Conservation (phyloP, 2,113 vertebrate genomes). For the Pachycephala philippinensis region DNA sequence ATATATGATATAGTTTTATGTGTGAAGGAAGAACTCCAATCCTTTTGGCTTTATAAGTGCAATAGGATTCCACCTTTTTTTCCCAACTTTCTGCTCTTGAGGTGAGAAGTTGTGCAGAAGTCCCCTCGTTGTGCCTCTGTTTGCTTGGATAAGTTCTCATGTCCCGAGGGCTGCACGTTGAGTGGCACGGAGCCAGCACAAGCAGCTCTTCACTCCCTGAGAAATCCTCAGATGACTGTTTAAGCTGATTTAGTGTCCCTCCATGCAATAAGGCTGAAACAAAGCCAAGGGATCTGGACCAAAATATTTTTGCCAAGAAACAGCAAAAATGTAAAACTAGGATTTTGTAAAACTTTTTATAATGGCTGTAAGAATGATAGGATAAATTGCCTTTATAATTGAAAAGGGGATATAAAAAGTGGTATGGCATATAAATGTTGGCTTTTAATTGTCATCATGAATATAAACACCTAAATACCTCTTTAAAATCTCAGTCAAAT, state of each 20-base stretch:
- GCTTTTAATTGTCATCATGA: slow-evolving; percentile 20
- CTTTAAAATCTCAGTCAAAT: not conserved
- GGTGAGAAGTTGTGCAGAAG: not conserved
- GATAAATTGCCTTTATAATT: not conserved
- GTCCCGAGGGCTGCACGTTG: not conserved
- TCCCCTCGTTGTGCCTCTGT: not conserved
- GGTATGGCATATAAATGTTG: not conserved
- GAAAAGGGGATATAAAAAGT: not conserved
- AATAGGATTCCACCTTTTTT: not conserved
- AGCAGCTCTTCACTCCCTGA: not conserved
- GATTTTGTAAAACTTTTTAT: not conserved
- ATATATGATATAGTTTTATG: not conserved
- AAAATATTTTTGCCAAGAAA: slow-evolving; percentile 19
- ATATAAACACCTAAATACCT: slow-evolving; percentile 25
- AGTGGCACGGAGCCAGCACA: not conserved
- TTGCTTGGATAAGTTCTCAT: not conserved
- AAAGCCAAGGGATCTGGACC: not conserved
- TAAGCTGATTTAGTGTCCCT: not conserved
- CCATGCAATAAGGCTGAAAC: not conserved
- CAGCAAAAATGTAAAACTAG: not conserved
- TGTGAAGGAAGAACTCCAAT: not conserved
- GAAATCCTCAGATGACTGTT: not conserved
- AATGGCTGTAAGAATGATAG: not conserved
- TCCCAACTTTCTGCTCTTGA: not conserved
- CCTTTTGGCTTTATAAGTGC: not conserved